These are phyloP conservation scores for Erinaceus europaeus DNA, from an alignment of 2,113 vertebrate species.

Conservation along the genomic window DNA sequence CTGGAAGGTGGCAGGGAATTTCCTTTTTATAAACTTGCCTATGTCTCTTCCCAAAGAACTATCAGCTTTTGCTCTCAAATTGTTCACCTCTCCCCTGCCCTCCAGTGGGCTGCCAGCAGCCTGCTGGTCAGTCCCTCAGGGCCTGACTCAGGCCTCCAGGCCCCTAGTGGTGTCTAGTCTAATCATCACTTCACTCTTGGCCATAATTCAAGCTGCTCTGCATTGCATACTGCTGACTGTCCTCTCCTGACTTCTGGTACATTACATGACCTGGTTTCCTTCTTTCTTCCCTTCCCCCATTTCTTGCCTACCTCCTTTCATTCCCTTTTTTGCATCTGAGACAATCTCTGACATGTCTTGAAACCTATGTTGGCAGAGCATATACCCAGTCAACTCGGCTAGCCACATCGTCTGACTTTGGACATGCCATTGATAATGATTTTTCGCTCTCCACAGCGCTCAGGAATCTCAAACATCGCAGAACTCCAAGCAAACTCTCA, in stretches of 20 bases:
- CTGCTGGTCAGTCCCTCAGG: background rate
- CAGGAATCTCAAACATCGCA: background rate
- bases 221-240: background rate
- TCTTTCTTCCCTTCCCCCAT: conserved; percentile 8
- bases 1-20: no score
- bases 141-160: background rate
- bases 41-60: background rate
- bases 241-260: background rate
- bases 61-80: background rate
- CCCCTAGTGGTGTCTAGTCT: background rate
- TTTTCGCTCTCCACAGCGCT: background rate
- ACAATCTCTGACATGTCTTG: conserved; percentile 4
- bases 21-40: background rate
- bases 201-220: background rate
- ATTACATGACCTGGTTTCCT: background rate
- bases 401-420: no score
- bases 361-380: no score
- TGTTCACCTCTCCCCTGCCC: background rate
- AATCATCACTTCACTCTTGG: background rate
- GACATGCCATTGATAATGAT: no score
- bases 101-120: background rate
- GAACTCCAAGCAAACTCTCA: background rate
- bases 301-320: no score
- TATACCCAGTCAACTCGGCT: no score
- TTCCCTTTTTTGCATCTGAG: no score